phyloP scores from a whole-genome alignment of 2,888 invertebrate species.

The Chouioia cunea region DNA sequence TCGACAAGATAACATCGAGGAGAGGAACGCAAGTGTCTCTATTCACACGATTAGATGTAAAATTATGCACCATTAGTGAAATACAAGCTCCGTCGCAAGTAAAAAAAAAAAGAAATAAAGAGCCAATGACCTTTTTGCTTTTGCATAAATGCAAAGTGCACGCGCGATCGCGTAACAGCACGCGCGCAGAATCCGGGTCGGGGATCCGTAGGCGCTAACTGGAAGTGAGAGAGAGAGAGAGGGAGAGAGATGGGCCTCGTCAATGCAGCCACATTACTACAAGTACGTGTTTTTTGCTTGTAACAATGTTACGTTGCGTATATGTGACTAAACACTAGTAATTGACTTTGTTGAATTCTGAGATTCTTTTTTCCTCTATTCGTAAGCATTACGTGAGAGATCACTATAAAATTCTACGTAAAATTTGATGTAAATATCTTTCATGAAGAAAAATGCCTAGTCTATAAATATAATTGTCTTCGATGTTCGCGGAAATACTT shows the following conservation, averaged over 20 bases:
- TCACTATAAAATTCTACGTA: neutral
- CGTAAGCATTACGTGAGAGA: conserved; percentile 10
- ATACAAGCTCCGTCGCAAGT: no score
- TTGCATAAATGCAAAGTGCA: conserved; percentile 19
- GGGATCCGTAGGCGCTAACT: neutral
- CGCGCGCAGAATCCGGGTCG: conserved; percentile 1
- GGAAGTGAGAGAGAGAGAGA: conserved; percentile 14
- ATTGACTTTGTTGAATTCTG: conserved; percentile 15
- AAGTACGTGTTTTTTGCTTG: neutral
- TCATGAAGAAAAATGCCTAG: no score
- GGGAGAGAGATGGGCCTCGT: neutral
- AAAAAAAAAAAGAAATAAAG: no score
- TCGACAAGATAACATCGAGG: no score
- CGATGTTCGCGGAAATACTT: neutral
- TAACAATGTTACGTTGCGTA: neutral
- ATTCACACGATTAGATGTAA: no score
- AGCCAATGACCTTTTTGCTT: conserved; percentile 12
- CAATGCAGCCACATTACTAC: no score
- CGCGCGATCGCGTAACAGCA: conserved; percentile 9
- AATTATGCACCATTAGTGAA: no score
- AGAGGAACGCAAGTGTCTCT: no score
- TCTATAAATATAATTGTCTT: neutral
- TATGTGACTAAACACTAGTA: neutral
- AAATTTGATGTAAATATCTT: neutral
- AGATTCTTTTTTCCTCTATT: neutral